A percentile compares a stretch with the other conserved stretches of the same genome.
phyloP scores from a whole-genome alignment of 2,113 vertebrate genomes.

The Rhagologus leucostigma region DNA sequence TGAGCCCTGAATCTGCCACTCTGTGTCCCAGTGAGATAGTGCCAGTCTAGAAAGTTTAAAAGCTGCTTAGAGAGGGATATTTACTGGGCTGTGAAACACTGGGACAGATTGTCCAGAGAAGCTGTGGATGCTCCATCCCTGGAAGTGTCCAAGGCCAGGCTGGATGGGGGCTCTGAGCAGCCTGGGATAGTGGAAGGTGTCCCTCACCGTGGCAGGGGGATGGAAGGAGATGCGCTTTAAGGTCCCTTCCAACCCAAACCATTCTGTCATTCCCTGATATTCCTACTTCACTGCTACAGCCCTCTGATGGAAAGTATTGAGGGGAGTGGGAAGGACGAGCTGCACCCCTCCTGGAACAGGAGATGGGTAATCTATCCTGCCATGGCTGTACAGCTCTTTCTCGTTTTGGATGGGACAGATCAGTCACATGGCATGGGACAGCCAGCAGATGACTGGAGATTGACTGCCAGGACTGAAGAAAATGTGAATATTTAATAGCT shows the following conservation, averaged over 20 bases:
- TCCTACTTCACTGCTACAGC: not conserved
- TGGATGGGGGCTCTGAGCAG: not conserved
- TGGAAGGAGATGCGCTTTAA: not conserved
- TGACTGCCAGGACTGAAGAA: not conserved
- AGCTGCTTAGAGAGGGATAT: not conserved
- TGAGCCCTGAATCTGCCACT: not conserved
- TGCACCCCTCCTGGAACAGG: not conserved
- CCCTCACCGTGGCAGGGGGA: not conserved
- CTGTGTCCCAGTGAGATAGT: not conserved
- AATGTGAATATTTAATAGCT: not conserved
- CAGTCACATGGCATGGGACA: not conserved
- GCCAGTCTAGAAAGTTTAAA: not conserved
- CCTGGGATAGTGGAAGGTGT: not conserved
- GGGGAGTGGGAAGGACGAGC: not conserved
- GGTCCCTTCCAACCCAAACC: not conserved
- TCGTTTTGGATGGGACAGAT: not conserved
- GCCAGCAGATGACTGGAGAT: not conserved
- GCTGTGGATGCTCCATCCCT: not conserved
- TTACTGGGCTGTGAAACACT: not conserved
- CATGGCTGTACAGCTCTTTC: not conserved
- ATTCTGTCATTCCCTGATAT: not conserved
- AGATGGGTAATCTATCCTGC: not conserved
- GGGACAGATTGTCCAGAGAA: not conserved
- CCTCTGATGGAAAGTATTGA: not conserved
- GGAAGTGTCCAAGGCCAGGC: not conserved